Percentiles rank a stretch among this genome's conserved stretches.
phyloP scores from a whole-genome alignment of 2,113 vertebrate genomes.

The Hyperoodon ampullatus region DNA sequence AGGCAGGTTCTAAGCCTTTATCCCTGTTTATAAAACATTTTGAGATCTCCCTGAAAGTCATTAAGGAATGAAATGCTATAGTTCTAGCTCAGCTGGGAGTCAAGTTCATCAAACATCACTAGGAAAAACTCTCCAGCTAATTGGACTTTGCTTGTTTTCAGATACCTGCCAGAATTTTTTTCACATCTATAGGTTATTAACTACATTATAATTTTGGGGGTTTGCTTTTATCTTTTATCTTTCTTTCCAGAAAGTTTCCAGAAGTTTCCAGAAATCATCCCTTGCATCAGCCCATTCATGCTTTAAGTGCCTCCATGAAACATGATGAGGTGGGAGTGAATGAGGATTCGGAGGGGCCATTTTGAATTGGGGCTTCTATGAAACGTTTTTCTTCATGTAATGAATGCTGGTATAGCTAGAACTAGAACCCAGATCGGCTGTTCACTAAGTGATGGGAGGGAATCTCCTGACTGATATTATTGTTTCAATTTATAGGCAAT shows the following conservation, averaged over 20 bases:
- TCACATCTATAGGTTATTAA: not conserved
- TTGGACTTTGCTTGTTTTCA: slow-evolving; percentile 33
- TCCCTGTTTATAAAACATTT: slow-evolving; percentile 57
- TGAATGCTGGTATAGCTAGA: not conserved
- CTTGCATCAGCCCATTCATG: not conserved
- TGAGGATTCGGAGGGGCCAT: not conserved
- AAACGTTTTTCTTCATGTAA: not conserved
- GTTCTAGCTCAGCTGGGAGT: slow-evolving; percentile 18
- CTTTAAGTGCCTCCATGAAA: not conserved
- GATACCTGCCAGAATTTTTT: slow-evolving; percentile 10
- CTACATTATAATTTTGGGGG: not conserved
- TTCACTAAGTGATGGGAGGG: not conserved
- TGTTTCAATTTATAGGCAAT: not conserved
- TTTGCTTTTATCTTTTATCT: not conserved
- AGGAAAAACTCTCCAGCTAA: slow-evolving; percentile 51
- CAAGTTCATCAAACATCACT: slow-evolving; percentile 36
- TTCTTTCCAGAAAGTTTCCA: not conserved
- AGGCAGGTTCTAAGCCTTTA: slow-evolving; percentile 20
- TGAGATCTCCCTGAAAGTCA: slow-evolving; percentile 39
- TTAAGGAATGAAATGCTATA: slow-evolving; percentile 9
- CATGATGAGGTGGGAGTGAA: not conserved
- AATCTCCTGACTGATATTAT: not conserved
- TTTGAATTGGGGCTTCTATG: not conserved
- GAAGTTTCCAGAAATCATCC: not conserved
- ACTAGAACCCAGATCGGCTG: not conserved